These are phyloP conservation scores for Melieria crassipennis DNA, from an alignment of 2,888 invertebrate genomes.

Conservation along the genomic window DNA sequence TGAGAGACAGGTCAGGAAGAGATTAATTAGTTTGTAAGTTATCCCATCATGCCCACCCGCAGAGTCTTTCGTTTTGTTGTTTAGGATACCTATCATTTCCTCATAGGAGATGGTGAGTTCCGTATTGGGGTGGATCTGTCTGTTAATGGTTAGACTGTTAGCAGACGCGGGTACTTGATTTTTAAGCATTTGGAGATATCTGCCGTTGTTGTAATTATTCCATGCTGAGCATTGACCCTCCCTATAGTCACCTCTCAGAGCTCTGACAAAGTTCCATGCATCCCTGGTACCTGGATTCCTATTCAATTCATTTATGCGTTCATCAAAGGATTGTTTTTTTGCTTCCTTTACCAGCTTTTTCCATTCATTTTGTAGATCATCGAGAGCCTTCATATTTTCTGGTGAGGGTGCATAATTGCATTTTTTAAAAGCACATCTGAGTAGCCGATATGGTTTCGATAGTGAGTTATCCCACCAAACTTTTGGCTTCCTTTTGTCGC, in stretches of 20 bases:
- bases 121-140: not conserved
- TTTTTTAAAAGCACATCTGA: not conserved
- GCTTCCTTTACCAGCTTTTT: not conserved
- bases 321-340: not conserved
- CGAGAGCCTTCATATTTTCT: not conserved
- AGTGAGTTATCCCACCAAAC: not conserved
- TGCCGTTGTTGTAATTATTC: not conserved
- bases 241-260: not conserved
- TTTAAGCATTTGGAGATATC: not conserved
- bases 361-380: no score
- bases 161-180: not conserved
- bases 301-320: not conserved
- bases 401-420: not conserved
- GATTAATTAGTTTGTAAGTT: not conserved
- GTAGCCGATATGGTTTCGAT: no score
- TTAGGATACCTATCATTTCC: not conserved
- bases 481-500: not conserved
- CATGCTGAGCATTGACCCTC: not conserved
- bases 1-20: not conserved
- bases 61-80: not conserved
- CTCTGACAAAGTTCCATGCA: constrained; percentile 6
- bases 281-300: not conserved
- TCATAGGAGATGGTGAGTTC: not conserved
- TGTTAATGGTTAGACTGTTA: not conserved
- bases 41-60: not conserved